These are phyloP conservation scores for Poeciliopsis presidionis DNA, from an alignment of 2,797 vertebrate species.

Conservation along the genomic window DNA sequence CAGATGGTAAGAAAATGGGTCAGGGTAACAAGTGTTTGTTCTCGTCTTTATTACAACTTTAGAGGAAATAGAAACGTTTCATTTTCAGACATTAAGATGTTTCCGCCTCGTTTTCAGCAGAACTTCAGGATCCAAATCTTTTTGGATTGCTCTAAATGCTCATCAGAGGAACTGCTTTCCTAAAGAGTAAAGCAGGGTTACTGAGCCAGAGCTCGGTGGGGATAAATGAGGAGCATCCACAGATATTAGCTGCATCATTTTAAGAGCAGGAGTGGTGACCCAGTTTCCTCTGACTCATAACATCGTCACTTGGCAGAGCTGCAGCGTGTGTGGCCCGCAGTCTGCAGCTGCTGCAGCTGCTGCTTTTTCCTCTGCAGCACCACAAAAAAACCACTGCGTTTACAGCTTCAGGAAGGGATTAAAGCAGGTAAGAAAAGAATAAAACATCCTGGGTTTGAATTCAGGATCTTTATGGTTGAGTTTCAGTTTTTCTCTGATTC, in stretches of 20 bases:
- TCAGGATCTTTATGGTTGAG: neutral
- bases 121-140: neutral
- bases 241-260: slow-evolving; percentile 29
- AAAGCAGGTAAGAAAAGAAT: neutral
- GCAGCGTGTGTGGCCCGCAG: slow-evolving; percentile 42
- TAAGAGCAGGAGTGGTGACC: slow-evolving; percentile 63
- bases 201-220: neutral
- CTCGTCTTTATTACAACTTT: too few relatives aligned
- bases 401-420: neutral
- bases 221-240: slow-evolving; percentile 18
- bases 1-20: too few relatives aligned
- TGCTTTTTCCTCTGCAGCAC: slow-evolving; percentile 19
- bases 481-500: slow-evolving; percentile 16
- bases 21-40: too few relatives aligned
- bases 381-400: neutral
- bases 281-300: slow-evolving; percentile 57
- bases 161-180: too few relatives aligned
- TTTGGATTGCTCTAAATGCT: neutral
- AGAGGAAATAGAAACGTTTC: neutral
- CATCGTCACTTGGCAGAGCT: slow-evolving; percentile 53
- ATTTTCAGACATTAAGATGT: neutral
- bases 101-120: neutral
- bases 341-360: slow-evolving; percentile 8
- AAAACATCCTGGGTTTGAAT: slow-evolving; percentile 1
- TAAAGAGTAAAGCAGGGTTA: neutral